phyloP scores from a whole-genome alignment of 2,888 invertebrate species.

The Eugnorisma glareosa region DNA sequence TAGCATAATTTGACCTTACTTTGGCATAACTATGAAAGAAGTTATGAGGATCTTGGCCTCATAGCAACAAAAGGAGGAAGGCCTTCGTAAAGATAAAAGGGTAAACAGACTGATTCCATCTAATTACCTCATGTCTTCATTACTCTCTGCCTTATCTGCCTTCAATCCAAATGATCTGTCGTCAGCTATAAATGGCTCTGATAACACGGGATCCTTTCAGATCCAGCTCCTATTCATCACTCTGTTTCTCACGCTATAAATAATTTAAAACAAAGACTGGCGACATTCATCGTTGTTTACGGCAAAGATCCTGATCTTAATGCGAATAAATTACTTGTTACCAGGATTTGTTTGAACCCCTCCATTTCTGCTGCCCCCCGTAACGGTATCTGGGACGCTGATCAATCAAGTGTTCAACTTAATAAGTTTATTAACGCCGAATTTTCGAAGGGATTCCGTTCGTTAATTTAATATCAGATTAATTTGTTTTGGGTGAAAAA shows the following conservation, averaged over 20 bases:
- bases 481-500: conserved; percentile 55
- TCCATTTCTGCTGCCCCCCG: conserved; percentile 33
- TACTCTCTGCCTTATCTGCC: conserved; percentile 40
- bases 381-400: conserved; percentile 58
- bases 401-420: conserved; percentile 69
- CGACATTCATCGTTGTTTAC: conserved; percentile 72
- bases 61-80: conserved; percentile 27
- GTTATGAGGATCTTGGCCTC: not conserved
- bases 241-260: conserved; percentile 65
- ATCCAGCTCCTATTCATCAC: conserved; percentile 64
- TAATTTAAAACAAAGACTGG: conserved; percentile 71
- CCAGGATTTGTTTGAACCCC: conserved; percentile 63
- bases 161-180: conserved; percentile 52
- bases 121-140: conserved; percentile 62
- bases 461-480: conserved; percentile 51
- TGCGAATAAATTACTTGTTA: conserved; percentile 73
- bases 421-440: conserved; percentile 68
- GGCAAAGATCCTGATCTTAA: conserved; percentile 73
- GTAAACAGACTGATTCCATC: conserved; percentile 43
- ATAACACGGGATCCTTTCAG: conserved; percentile 59
- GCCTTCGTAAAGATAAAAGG: conserved; percentile 33
- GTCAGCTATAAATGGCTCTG: conserved; percentile 56
- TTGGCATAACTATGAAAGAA: conserved; percentile 10
- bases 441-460: conserved; percentile 44
- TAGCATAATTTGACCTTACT: conserved; percentile 7